Base-by-base conservation (phyloP, 2,797 vertebrate species). In the Anabas testudineus region DNA sequence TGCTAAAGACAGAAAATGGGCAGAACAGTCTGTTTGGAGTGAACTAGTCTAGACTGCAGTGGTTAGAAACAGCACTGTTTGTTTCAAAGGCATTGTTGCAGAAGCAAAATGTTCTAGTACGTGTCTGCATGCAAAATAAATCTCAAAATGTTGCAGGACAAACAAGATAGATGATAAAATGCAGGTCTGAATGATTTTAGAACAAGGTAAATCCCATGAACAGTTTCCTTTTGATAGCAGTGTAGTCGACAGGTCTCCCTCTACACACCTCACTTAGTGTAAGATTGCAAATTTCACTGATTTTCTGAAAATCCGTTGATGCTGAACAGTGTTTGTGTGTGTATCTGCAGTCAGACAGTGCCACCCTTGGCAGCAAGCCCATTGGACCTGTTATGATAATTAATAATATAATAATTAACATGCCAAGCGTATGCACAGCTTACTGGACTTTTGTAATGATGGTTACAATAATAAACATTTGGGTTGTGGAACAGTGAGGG, bases 241-340 rank as follows among this genome's bases (percentile, higher is more conserved):
- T n/a, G n/a, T n/a, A n/a, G n/a, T n/a, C n/a, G 73, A 78, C 68
- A 45, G 70, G 49, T 7, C 0, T 4, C 70, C 39, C 67, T 7
- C 61, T 71, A 63, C 36, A 78, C 75, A 64, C 41, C 48, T 74
- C 36, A 10, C 32, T 60, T 42, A 19, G 55, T 41, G 5, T 71
- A 42, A 69, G 51, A 80, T 81, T 70, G 73, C 3, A 2, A 39
- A 48, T 71, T 19, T 26, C 3, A 15, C 66, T 34, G 65, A 60
- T 74, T 46, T 57, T 53, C 46, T 63, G 12, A 62, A 77, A 60
- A 41, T 2, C n/a, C 37, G 21, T 5, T 0, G 10, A 12, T n/a
- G 24, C 41, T 46, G 21, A 61, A 34, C n/a, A 65, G 32, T 6
- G 9, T n/a, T 32, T 6, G 9, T n/a, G 34, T n/a, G 21, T 46